phyloP scores from a whole-genome alignment of 2,113 vertebrate genomes.

The Cebus imitator region DNA sequence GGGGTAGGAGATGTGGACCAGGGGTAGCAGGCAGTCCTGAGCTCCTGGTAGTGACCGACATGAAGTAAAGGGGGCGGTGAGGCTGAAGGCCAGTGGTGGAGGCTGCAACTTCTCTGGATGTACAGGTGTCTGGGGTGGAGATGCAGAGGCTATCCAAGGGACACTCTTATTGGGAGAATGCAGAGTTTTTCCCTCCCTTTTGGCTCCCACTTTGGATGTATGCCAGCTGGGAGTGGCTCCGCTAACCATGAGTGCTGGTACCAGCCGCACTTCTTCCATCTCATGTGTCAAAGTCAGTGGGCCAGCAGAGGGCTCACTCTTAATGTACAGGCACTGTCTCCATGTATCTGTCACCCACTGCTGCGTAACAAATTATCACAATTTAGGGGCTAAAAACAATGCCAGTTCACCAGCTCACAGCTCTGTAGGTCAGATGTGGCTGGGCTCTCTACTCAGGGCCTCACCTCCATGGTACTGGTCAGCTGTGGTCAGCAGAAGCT shows the following conservation, averaged over 20 bases:
- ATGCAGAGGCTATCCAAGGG: not conserved
- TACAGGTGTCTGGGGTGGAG: not conserved
- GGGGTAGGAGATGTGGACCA: not conserved
- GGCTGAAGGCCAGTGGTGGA: not conserved
- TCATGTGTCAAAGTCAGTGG: not conserved
- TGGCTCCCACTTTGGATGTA: not conserved
- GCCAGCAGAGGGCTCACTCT: not conserved
- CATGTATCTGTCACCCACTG: not conserved
- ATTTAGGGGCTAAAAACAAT: not conserved
- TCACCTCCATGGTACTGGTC: fast-evolving
- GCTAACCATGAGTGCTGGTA: not conserved
- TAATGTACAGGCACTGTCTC: fast-evolving
- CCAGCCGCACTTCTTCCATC: not conserved
- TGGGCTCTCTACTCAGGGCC: not conserved
- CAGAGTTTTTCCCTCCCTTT: not conserved
- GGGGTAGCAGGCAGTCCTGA: not conserved
- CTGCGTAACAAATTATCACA: not conserved
- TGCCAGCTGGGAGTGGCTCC: not conserved
- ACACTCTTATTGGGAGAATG: not conserved
- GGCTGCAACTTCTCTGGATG: too few species aligned
- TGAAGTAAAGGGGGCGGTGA: not conserved
- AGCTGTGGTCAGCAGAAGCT: not conserved
- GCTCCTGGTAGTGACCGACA: too few species aligned
- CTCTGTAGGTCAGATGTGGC: too few species aligned
- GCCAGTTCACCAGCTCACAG: not conserved